Evolutionary conservation across 2,888 invertebrate species (phyloP), one percentile per base, ranked within the genome.

Genomic region (Rhagium mordax): DNA sequence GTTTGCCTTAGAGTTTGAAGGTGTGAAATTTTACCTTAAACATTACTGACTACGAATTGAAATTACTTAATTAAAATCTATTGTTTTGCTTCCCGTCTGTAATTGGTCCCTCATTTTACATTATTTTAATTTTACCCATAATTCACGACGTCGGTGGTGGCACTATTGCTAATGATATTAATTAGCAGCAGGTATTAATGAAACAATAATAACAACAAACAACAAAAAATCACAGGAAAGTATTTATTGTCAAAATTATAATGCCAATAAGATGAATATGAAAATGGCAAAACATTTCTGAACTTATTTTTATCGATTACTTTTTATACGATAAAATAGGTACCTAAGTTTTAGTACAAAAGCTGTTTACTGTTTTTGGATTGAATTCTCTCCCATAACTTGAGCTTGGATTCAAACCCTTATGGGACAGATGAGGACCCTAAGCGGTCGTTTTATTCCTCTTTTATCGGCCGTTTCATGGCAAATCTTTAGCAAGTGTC

Each of bases 401-500:
- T 68, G 71, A 85, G 86, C 82, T 76, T 75, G 80, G 86, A 84
- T 84, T 80, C 85, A 78, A 86, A 85, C 85, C 86, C 85, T 86
- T 81, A 78, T 79, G 86, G 85, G 85, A 85, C 83, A 79, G 82
- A 71, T 68, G 71, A 74, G 81, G 81, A 81, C 85, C 85, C 86
- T 81, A 83, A 85, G 84, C 85, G 86, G 84, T 84, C 85, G 85
- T 86, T 86, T 85, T 84, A 84, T 79, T 84, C 81, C 82, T 81
- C 83, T 84, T 85, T 84, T 82, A 84, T 84, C 84, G 84, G 84
- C 82, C 83, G 82, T 84, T 85, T 86, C 83, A 84, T 84, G 84
- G 83, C 84, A 85, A 87, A 87, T 86, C 86, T 85, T 84, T 83
- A 83, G 81, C 84, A 86, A 86, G 86, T 86, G 84, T 84, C 84